Base-by-base conservation (phyloP, 2,888 invertebrate genomes). In the Rhagium mordax region DNA sequence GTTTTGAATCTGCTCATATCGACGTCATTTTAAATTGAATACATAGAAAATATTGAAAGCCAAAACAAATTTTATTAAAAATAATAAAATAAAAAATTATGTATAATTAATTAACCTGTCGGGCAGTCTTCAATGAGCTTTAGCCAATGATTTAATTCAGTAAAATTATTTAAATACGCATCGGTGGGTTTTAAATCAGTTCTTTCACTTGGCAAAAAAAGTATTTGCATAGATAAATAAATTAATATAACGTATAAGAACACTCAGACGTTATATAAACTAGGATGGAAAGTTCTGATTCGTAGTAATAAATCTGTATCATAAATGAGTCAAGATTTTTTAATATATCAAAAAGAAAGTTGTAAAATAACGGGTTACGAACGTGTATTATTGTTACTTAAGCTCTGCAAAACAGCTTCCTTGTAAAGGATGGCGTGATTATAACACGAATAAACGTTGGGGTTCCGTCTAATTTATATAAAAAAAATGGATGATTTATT, bases 211-310 rank as follows among this genome's bases (percentile, higher is more conserved):
- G 20, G 13, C 10, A 51, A 51, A 51, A 49, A 20, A 41, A n/a
- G 13, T 13, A n/a, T 41, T 41, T 41, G 41, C 13, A n/a, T 41
- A 41, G 13, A 1, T 41, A 41, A 13, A 41, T 41, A 13, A 41
- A n/a, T 13, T 41, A 33, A 33, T 33, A 13, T 41, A 0, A 41
- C 2, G 1, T 41, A n/a, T 13, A n/a, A 41, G n/a, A 41, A 0
- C 41, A n/a, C n/a, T 41, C 4, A 18, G 13, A 24, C n/a, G 6
- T 55, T 55, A 55, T 13, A 15, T 55, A 55, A 55, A 55, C 55
- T 55, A 24, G 55, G 27, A 24, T 21, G 27, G 55, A 55, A 41
- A 53, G 47, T 70, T 13, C 21, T 4, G 18, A 67, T 24, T 61
- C 24, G 24, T 20, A n/a, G 4, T 41, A 41, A 41, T 41, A 41